Percentiles rank a stretch among this genome's conserved stretches.
These are phyloP conservation scores for Luidia sarsii DNA, from an alignment of 53 echinoderm and acorn worm species.

Conservation along the genomic window DNA sequence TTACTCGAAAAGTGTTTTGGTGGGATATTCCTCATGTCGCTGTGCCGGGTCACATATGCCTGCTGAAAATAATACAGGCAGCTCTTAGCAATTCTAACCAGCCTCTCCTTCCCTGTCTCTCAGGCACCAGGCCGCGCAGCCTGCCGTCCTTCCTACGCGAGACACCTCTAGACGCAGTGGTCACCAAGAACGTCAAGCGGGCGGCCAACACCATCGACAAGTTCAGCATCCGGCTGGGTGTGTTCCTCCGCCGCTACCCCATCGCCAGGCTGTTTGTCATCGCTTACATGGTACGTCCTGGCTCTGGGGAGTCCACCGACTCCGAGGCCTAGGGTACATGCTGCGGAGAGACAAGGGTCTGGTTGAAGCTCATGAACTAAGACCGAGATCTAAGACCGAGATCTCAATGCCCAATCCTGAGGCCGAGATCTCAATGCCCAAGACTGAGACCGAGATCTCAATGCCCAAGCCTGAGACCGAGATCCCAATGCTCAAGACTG, in stretches of 20 bases:
- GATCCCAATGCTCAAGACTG: too few species aligned
- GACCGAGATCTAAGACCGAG: too few species aligned
- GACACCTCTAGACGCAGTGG: constrained; percentile 78
- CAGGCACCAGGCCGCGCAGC: constrained; percentile 80
- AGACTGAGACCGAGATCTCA: too few species aligned
- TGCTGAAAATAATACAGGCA: too few species aligned
- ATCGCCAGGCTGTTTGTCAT: constrained; percentile 96
- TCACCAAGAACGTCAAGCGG: constrained; percentile 86
- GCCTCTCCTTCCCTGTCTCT: not conserved
- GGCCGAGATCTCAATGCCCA: too few species aligned
- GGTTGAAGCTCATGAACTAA: not conserved
- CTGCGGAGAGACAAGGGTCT: not conserved
- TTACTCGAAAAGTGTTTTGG: too few species aligned
- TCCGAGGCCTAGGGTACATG: not conserved
- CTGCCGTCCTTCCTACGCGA: constrained; percentile 89
- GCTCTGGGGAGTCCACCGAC: too few species aligned
- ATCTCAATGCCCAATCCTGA: not conserved
- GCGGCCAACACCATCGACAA: constrained; percentile 90
- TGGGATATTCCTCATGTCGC: too few species aligned
- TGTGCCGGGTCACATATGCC: too few species aligned
- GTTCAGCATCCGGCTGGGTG: constrained; percentile 88
- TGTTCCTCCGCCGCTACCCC: constrained; percentile 92
- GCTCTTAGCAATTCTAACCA: too few species aligned
- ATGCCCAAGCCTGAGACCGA: too few species aligned
- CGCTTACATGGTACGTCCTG: constrained; percentile 88